These are phyloP conservation scores for Orycteropus afer DNA, from an alignment of 2,113 vertebrate genomes.

Conservation along the genomic window DNA sequence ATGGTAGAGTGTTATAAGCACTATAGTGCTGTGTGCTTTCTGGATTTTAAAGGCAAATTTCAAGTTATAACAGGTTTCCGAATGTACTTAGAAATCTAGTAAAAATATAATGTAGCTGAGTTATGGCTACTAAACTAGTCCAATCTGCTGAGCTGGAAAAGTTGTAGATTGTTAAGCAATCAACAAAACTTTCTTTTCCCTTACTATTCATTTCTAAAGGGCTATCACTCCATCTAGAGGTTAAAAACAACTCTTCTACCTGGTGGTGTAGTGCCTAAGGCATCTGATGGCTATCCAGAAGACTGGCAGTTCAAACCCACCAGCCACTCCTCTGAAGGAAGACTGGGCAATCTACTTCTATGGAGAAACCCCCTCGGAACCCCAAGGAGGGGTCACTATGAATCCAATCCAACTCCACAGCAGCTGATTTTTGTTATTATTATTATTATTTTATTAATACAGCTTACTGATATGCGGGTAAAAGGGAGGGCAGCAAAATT, in stretches of 20 bases:
- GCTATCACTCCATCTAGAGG: neutral
- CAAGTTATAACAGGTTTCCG: conserved; percentile 58
- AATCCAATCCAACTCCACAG: too few species aligned
- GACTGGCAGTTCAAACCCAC: too few species aligned
- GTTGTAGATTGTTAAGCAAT: conserved; percentile 26
- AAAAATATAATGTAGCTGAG: conserved; percentile 41
- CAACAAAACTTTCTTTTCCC: neutral
- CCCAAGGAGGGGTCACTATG: too few species aligned
- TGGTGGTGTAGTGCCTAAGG: too few species aligned
- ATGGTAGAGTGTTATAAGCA: conserved; percentile 82
- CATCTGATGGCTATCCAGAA: too few species aligned
- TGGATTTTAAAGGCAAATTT: conserved; percentile 72
- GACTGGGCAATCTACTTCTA: too few species aligned
- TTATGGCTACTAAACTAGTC: conserved; percentile 29
- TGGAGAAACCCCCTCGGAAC: too few species aligned
- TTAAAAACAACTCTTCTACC: too few species aligned
- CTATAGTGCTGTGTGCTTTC: conserved; percentile 76
- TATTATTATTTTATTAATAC: neutral
- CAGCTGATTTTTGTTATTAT: too few species aligned
- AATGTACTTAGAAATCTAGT: conserved; percentile 56
- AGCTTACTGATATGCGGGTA: neutral
- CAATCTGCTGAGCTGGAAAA: conserved; percentile 23
- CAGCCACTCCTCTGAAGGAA: too few species aligned
- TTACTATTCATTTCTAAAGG: neutral
- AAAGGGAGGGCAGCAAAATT: neutral